A percentile compares a stretch with the other conserved stretches of the same genome.
These are phyloP conservation scores for Corythornis cristatus DNA, from an alignment of 2,113 vertebrate species.

Conservation along the genomic window DNA sequence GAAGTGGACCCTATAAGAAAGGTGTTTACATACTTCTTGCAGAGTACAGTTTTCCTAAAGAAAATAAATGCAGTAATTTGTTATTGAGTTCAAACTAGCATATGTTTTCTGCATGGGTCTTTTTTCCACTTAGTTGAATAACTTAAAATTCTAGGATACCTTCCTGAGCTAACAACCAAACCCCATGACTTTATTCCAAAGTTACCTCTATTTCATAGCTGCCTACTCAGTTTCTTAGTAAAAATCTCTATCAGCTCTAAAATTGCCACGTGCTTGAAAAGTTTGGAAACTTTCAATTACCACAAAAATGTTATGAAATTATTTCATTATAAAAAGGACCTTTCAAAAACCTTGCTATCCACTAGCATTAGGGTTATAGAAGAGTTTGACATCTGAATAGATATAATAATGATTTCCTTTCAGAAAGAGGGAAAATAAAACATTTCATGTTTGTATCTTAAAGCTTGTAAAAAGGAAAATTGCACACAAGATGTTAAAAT, in stretches of 20 bases:
- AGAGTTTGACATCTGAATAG: neutral
- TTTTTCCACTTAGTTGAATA: neutral
- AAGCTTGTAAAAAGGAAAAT: neutral
- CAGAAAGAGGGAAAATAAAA: neutral
- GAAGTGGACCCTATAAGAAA: neutral
- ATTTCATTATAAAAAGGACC: neutral
- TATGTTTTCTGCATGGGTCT: neutral
- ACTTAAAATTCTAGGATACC: neutral
- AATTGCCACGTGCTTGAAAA: neutral
- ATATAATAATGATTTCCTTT: neutral
- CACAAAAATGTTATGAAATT: neutral
- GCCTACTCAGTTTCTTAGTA: neutral
- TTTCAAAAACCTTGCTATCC: neutral
- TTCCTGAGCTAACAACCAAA: neutral
- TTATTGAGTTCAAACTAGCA: neutral
- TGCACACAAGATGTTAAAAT: neutral
- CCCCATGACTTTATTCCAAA: neutral
- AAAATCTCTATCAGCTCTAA: neutral
- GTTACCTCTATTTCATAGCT: neutral
- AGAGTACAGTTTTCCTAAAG: neutral
- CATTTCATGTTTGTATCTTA: neutral
- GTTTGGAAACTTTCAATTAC: neutral
- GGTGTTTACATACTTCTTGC: neutral
- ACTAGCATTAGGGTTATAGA: neutral
- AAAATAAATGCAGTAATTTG: neutral